phyloP scores from a whole-genome alignment of 2,113 vertebrate genomes.

The Montifringilla adamsi region DNA sequence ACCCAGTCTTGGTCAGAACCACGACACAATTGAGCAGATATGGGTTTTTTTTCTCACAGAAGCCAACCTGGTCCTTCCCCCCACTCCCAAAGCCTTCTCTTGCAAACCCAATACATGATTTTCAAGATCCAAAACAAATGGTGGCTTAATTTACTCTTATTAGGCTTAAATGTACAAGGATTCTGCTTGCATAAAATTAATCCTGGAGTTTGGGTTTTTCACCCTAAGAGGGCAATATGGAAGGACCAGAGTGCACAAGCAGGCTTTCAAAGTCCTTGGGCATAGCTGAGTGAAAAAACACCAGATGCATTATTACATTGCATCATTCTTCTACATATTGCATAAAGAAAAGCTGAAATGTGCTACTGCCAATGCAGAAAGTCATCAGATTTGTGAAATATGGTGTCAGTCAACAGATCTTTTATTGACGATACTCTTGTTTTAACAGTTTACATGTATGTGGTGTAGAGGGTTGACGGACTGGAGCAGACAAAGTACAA shows the following conservation, averaged over 20 bases:
- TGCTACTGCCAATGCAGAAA: constrained; percentile 40
- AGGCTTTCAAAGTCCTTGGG: not conserved
- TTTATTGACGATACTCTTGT: constrained; percentile 18
- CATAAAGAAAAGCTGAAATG: constrained; percentile 41
- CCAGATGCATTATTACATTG: not conserved
- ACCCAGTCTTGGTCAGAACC: not conserved
- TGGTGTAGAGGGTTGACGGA: constrained; percentile 19
- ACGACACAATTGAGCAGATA: not conserved
- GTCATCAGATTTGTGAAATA: constrained; percentile 56
- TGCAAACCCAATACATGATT: rapidly evolving
- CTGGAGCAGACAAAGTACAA: constrained; percentile 37
- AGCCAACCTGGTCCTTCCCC: not conserved
- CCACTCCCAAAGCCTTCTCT: not conserved
- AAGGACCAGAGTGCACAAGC: not conserved
- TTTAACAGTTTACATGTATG: constrained; percentile 50
- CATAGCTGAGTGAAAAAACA: not conserved
- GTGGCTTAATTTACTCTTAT: not conserved
- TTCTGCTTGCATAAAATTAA: not conserved
- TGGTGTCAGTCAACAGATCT: constrained; percentile 52
- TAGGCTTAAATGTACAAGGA: not conserved
- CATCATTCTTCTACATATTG: constrained; percentile 3
- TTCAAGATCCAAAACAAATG: not conserved
- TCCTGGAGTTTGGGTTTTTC: not conserved
- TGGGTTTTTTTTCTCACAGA: not conserved
- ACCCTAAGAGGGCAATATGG: not conserved